Percentiles rank a stretch among this genome's conserved stretches.
These are phyloP conservation scores for Berghia stephanieae DNA, from an alignment of 1,140 invertebrate species.

Conservation along the genomic window DNA sequence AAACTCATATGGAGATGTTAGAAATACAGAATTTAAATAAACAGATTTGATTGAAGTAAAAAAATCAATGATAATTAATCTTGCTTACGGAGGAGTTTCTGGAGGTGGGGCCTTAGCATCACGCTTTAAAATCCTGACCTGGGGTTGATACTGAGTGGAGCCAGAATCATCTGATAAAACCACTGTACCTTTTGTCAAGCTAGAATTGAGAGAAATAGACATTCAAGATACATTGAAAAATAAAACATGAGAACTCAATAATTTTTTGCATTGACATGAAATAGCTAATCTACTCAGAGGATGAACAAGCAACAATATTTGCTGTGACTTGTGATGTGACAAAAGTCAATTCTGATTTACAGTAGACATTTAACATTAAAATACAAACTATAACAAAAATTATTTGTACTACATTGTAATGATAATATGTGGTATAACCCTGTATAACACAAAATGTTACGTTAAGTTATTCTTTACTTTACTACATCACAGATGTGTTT, in stretches of 20 bases:
- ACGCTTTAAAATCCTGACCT: conserved; percentile 84
- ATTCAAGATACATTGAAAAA: not conserved
- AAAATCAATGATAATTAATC: not conserved
- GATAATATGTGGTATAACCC: no score
- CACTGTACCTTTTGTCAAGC: no score
- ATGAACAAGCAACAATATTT: not conserved
- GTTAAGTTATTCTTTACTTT: not conserved
- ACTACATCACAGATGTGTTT: not conserved
- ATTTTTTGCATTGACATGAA: not conserved
- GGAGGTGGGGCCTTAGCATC: conserved; percentile 70
- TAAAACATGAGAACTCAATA: not conserved
- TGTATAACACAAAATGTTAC: not conserved
- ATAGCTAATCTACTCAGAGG: not conserved
- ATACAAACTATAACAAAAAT: no score
- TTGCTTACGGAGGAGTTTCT: conserved; percentile 3
- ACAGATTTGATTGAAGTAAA: not conserved
- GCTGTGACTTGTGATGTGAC: not conserved
- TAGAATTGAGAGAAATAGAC: not conserved
- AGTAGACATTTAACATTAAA: no score
- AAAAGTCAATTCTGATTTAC: no score
- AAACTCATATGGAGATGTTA: no score
- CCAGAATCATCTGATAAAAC: conserved; percentile 57
- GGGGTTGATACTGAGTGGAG: conserved; percentile 72
- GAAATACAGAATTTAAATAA: not conserved
- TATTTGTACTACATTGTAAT: no score